These are phyloP conservation scores for Oophaga sylvatica DNA, from an alignment of 2,797 vertebrate species.

Conservation along the genomic window DNA sequence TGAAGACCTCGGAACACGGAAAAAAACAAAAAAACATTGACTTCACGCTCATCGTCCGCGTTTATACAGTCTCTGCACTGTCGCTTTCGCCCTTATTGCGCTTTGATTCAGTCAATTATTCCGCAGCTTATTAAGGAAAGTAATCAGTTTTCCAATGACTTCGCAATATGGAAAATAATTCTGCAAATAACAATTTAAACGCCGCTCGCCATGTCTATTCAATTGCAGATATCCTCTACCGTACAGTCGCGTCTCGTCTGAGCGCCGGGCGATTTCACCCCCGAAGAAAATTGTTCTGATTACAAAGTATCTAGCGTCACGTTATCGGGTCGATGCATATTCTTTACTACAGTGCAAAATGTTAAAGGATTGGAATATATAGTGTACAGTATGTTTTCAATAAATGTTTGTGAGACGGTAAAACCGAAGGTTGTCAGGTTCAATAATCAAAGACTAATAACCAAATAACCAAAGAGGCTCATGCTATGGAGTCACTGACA, in stretches of 20 bases:
- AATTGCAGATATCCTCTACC: neutral
- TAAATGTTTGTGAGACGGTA: too few relatives aligned
- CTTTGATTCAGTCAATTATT: slow-evolving; percentile 33
- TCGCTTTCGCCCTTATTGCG: neutral
- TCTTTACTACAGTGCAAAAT: neutral
- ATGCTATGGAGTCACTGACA: too few relatives aligned
- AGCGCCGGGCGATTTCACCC: neutral
- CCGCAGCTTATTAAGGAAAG: slow-evolving; percentile 10
- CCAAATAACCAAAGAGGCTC: too few relatives aligned
- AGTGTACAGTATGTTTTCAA: too few relatives aligned
- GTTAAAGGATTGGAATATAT: too few relatives aligned
- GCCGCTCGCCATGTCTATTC: neutral
- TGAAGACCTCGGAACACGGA: neutral
- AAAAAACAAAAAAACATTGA: neutral
- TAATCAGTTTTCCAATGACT: slow-evolving; percentile 14
- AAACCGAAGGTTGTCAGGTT: too few relatives aligned
- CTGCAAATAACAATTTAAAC: neutral
- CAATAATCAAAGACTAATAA: too few relatives aligned
- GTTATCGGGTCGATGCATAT: neutral
- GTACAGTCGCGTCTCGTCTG: neutral
- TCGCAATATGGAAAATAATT: slow-evolving; percentile 11
- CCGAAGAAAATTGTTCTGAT: neutral
- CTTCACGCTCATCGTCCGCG: neutral
- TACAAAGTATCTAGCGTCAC: neutral
- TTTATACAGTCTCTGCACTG: slow-evolving; percentile 22